These are phyloP conservation scores for Anthrax anthrax DNA, from an alignment of 2,888 invertebrate genomes.

Conservation along the genomic window DNA sequence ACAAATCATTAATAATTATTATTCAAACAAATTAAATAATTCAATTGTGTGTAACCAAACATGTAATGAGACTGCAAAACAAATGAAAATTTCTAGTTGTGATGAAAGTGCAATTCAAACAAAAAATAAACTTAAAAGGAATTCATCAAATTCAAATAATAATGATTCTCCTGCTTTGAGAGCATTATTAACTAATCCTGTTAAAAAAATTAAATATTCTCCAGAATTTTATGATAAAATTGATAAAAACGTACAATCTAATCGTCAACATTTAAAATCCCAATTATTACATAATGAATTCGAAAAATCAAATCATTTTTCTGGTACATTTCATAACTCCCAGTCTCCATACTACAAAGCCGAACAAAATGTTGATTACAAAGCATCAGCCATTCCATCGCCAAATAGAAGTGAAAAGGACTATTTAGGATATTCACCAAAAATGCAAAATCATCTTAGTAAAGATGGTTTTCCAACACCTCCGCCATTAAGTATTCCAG, in stretches of 20 bases:
- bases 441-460: conserved; percentile 15
- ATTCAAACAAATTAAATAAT: too few species aligned
- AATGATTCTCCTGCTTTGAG: conserved; percentile 44
- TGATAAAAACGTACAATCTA: not conserved
- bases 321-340: conserved; percentile 19
- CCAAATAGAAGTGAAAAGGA: conserved; percentile 26
- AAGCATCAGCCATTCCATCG: conserved; percentile 21
- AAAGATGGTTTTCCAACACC: conserved; percentile 19
- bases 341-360: conserved; percentile 16
- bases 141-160: not conserved
- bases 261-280: conserved; percentile 17
- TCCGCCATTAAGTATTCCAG: conserved; percentile 13
- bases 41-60: not conserved
- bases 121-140: not conserved
- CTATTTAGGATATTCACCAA: conserved; percentile 25
- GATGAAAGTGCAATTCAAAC: not conserved
- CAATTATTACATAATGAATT: conserved; percentile 10
- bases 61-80: not conserved
- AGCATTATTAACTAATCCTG: conserved; percentile 39
- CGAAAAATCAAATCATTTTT: not conserved
- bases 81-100: not conserved
- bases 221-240: conserved; percentile 27
- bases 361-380: not conserved
- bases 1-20: not conserved
- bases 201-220: conserved; percentile 28